phyloP scores from a whole-genome alignment of 2,797 vertebrate species.

The Megaceryle alcyon region DNA sequence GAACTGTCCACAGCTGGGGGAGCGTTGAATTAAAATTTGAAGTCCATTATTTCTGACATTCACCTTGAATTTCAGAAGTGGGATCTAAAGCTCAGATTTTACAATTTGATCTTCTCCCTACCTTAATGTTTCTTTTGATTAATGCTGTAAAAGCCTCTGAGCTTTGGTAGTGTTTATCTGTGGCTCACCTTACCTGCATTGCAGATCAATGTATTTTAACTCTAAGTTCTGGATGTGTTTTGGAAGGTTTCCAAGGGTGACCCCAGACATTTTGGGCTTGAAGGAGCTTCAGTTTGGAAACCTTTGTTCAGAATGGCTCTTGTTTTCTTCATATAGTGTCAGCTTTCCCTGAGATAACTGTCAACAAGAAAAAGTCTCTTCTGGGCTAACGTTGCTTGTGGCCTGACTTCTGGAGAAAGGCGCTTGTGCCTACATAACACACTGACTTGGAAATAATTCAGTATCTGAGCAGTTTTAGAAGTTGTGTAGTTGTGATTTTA shows the following conservation, averaged over 20 bases:
- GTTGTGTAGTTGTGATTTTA: background rate
- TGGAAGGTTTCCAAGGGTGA: background rate
- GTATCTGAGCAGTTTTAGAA: background rate
- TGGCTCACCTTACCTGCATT: slow-evolving; percentile 29
- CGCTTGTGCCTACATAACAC: background rate
- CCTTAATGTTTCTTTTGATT: slow-evolving; percentile 53
- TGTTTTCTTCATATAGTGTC: background rate
- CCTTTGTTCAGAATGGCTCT: background rate
- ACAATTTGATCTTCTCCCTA: slow-evolving; percentile 17
- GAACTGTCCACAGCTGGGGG: background rate
- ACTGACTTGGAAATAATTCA: slow-evolving; percentile 1
- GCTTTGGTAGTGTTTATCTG: slow-evolving; percentile 54
- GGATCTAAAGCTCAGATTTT: slow-evolving; percentile 32
- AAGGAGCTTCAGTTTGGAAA: background rate
- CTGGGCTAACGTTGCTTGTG: background rate
- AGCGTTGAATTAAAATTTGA: background rate
- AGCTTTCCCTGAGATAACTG: background rate
- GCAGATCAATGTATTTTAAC: slow-evolving; percentile 23
- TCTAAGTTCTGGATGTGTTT: background rate
- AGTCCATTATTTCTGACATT: slow-evolving; percentile 19
- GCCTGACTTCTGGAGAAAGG: background rate
- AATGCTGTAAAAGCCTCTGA: slow-evolving; percentile 29
- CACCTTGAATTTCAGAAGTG: slow-evolving; percentile 13
- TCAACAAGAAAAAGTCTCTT: background rate
- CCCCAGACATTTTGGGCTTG: background rate